These are phyloP conservation scores for Catonia carolina DNA, from an alignment of 2,888 invertebrate species.

Conservation along the genomic window DNA sequence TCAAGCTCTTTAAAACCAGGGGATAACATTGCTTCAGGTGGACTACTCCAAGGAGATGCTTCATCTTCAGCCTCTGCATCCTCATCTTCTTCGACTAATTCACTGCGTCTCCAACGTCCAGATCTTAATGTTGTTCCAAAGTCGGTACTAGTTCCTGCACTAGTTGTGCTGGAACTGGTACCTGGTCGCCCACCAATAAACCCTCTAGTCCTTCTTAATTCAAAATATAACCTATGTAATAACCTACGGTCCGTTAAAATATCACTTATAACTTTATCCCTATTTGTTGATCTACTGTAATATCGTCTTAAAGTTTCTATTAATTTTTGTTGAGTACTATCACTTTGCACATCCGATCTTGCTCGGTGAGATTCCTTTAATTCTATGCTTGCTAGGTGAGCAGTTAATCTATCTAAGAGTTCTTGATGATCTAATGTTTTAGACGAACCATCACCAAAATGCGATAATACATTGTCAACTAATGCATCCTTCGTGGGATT, in stretches of 20 bases:
- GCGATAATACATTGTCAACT: conserved; percentile 1
- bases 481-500: conserved; percentile 17
- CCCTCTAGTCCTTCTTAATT: conserved; percentile 59
- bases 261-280: conserved; percentile 64
- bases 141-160: neutral
- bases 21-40: conserved; percentile 35
- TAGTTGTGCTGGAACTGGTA: conserved; percentile 8
- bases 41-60: conserved; percentile 24
- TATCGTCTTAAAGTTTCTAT: conserved; percentile 61
- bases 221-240: conserved; percentile 65
- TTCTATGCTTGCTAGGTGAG: conserved; percentile 47
- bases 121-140: conserved; percentile 15
- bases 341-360: conserved; percentile 28
- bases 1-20: conserved; percentile 63
- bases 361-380: conserved; percentile 37
- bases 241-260: conserved; percentile 65
- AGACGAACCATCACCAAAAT: conserved; percentile 10
- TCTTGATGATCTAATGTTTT: conserved; percentile 52
- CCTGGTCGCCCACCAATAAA: conserved; percentile 42
- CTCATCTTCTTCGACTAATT: conserved; percentile 23
- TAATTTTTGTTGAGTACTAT: conserved; percentile 50
- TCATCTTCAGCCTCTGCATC: conserved; percentile 36
- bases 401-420: conserved; percentile 56
- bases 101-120: conserved; percentile 7
- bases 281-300: conserved; percentile 56